These are phyloP conservation scores for Clarias fuscus DNA, from an alignment of 2,797 vertebrate species.

Conservation along the genomic window DNA sequence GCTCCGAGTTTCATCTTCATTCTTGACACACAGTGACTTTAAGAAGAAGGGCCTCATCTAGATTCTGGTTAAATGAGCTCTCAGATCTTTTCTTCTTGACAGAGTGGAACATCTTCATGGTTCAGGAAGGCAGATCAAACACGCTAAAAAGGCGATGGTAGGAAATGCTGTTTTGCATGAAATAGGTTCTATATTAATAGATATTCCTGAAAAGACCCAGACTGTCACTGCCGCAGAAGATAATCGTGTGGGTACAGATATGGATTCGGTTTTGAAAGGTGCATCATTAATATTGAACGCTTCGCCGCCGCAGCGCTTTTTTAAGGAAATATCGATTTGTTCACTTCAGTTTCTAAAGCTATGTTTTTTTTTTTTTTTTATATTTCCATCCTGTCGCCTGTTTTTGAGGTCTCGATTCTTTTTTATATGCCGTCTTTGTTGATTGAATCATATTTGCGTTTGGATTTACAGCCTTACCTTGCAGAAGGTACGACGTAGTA, in stretches of 20 bases:
- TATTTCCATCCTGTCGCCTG: not conserved
- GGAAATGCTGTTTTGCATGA: conserved; percentile 66
- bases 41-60: conserved; percentile 53
- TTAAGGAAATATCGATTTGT: conserved; percentile 61
- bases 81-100: conserved; percentile 60
- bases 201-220: conserved; percentile 64
- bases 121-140: conserved; percentile 61
- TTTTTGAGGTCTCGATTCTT: conserved; percentile 10
- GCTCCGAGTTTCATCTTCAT: conserved; percentile 54
- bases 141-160: conserved; percentile 58
- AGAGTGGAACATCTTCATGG: conserved; percentile 49
- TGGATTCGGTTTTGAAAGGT: conserved; percentile 53
- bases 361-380: not conserved
- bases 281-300: conserved; percentile 44
- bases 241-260: conserved; percentile 62
- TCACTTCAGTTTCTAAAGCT: conserved; percentile 44
- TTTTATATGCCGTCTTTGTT: not conserved
- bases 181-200: conserved; percentile 69
- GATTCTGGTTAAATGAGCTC: conserved; percentile 44
- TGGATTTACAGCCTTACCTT: not conserved
- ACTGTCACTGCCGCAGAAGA: conserved; percentile 63
- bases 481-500: not conserved
- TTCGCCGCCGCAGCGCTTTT: conserved; percentile 34
- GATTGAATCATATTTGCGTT: not conserved
- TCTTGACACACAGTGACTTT: conserved; percentile 52